Evolutionary conservation across 2,888 invertebrate genomes (phyloP).

Genomic region (Clanis bilineata): DNA sequence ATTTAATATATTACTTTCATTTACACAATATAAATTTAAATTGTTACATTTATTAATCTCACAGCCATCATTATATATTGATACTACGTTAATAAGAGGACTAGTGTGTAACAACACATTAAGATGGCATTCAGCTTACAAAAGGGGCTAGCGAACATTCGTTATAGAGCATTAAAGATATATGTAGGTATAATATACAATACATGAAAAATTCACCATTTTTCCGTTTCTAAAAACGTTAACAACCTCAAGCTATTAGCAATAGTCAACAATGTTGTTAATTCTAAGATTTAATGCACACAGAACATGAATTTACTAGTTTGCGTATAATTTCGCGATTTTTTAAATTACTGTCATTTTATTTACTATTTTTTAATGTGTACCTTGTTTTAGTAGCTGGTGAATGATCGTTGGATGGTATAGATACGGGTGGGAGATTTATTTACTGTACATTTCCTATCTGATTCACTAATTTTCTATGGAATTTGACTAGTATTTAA

Average conservation of each 20-base stretch:
- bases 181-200: slow-evolving; percentile 37
- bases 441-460: neutral
- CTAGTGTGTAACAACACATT: slow-evolving; percentile 75
- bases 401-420: slow-evolving; percentile 12
- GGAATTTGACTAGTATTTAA: slow-evolving; percentile 8
- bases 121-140: slow-evolving; percentile 78
- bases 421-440: slow-evolving; percentile 12
- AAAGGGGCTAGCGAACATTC: slow-evolving; percentile 78
- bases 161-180: slow-evolving; percentile 65
- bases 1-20: slow-evolving; percentile 53
- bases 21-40: slow-evolving; percentile 81
- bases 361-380: slow-evolving; percentile 21
- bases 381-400: slow-evolving; percentile 14
- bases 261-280: slow-evolving; percentile 82
- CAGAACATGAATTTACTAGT: slow-evolving; percentile 68
- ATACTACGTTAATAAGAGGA: slow-evolving; percentile 80
- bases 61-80: slow-evolving; percentile 83
- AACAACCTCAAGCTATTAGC: slow-evolving; percentile 83
- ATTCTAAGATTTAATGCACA: slow-evolving; percentile 78
- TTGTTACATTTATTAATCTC: slow-evolving; percentile 80
- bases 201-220: slow-evolving; percentile 79
- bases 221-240: slow-evolving; percentile 78
- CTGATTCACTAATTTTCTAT: slow-evolving; percentile 1
- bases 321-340: slow-evolving; percentile 54
- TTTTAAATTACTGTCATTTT: slow-evolving; percentile 37